Conservation (phyloP, 2,888 invertebrate genomes). For the Apantesis nais region DNA sequence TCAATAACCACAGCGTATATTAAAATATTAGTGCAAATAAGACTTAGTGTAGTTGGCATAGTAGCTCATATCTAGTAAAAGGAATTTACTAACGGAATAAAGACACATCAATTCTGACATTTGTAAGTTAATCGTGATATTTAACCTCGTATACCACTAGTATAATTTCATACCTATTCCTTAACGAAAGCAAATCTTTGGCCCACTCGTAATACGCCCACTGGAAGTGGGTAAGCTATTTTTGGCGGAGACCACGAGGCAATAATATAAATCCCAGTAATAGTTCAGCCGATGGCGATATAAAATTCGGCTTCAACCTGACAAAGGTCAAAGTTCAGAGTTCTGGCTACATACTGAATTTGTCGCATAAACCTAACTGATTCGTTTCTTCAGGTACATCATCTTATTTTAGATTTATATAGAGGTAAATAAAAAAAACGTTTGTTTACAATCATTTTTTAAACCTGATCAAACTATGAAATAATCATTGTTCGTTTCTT, state of each 20-base stretch:
- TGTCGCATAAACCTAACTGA: neutral
- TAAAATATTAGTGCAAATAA: neutral
- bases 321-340: conserved; percentile 12
- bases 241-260: neutral
- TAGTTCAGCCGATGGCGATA: conserved; percentile 13
- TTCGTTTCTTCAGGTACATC: neutral
- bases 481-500: no score
- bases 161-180: neutral
- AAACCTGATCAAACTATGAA: no score
- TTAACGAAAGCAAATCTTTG: conserved; percentile 2
- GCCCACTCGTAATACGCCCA: neutral
- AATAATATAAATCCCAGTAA: conserved; percentile 17
- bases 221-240: conserved; percentile 5
- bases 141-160: neutral
- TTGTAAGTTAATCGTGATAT: neutral
- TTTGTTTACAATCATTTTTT: no score
- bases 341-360: neutral
- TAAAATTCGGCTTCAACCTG: conserved; percentile 11
- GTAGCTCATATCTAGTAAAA: neutral
- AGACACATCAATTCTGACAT: neutral
- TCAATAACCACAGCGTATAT: neutral
- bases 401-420: neutral
- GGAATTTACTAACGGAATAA: neutral
- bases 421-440: neutral
- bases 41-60: neutral